Conservation (phyloP, 2,888 invertebrate species). For the Dinocampus coccinellae region DNA sequence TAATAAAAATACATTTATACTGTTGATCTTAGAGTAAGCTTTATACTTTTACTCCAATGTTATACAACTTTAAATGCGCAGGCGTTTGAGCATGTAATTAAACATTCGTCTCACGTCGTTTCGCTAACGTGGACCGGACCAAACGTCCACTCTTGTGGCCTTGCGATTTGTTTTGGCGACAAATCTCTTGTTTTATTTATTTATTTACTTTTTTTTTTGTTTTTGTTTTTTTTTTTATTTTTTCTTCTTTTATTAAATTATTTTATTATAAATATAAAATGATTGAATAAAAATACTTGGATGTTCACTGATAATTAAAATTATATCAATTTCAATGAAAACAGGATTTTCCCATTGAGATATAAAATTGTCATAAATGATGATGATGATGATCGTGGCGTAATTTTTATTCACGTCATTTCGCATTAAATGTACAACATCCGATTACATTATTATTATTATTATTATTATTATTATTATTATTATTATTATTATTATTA, state of each 20-base stretch:
- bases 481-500: too few relatives aligned
- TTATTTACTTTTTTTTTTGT: too few relatives aligned
- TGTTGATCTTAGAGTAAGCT: background rate
- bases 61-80: background rate
- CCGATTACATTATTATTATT: constrained; percentile 2
- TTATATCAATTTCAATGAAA: background rate
- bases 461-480: too few relatives aligned
- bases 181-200: background rate
- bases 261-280: background rate
- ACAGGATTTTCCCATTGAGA: background rate
- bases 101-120: constrained; percentile 29
- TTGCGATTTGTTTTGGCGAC: constrained; percentile 15
- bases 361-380: constrained; percentile 22
- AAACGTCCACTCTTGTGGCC: constrained; percentile 21
- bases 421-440: background rate
- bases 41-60: background rate
- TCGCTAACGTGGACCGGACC: constrained; percentile 7
- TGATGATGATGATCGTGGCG: background rate
- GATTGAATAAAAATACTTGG: background rate
- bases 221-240: background rate
- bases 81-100: constrained; percentile 1
- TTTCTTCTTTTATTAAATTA: background rate
- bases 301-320: background rate
- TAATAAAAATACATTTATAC: background rate
- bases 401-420: constrained; percentile 8